Evolutionary conservation across 2,888 invertebrate species (phyloP).

Genomic region (Aphodius sticticus): DNA sequence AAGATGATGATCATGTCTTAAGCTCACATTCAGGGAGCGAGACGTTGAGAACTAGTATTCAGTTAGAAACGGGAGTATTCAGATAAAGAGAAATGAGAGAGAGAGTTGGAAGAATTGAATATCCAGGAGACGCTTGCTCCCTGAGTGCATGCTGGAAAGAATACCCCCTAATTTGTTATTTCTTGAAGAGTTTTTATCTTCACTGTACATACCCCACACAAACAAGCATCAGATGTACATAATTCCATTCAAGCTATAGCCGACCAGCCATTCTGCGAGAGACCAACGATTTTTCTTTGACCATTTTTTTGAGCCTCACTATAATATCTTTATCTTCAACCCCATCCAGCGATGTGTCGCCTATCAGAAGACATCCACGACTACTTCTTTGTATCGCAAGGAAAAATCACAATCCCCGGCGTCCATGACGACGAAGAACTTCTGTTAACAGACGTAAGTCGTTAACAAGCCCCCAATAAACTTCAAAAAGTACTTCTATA

Average conservation of each 20-base stretch:
- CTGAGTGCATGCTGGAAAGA: conserved; percentile 26
- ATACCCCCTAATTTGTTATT: conserved; percentile 11
- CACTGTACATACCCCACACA: conserved; percentile 14
- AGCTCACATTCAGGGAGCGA: conserved; percentile 34
- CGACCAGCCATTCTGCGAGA: background rate
- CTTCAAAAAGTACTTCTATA: conserved; percentile 6
- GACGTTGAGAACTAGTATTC: conserved; percentile 16
- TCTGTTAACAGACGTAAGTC: conserved; percentile 87
- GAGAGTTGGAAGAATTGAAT: conserved; percentile 4
- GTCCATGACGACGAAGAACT: conserved; percentile 97
- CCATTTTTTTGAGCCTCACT: background rate
- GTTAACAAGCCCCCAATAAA: background rate
- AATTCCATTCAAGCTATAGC: background rate
- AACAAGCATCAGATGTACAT: conserved; percentile 18
- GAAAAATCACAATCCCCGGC: conserved; percentile 93
- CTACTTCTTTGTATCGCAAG: conserved; percentile 95
- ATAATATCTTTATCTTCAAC: conserved; percentile 7
- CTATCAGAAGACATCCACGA: conserved; percentile 90
- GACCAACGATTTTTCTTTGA: background rate
- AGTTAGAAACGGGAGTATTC: conserved; percentile 13
- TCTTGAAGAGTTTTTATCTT: conserved; percentile 10
- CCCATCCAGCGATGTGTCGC: conserved; percentile 74
- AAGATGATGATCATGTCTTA: conserved; percentile 64
- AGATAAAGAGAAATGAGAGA: background rate
- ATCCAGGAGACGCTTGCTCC: conserved; percentile 35